These are phyloP conservation scores for Crenichthys baileyi DNA, from an alignment of 2,797 vertebrate species.

Conservation along the genomic window DNA sequence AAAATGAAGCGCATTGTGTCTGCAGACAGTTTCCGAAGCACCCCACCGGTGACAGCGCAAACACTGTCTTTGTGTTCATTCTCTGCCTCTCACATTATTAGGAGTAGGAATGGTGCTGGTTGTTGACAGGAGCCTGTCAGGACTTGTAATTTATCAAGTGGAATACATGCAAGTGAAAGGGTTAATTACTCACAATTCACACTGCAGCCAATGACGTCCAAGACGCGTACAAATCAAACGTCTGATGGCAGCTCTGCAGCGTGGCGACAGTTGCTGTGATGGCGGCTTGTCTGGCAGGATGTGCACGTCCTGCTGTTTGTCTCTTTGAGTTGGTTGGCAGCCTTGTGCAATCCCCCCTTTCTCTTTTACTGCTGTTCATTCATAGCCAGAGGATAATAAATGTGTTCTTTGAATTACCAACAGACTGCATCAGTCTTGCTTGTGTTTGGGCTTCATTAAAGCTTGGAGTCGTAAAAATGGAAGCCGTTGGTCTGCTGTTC, in stretches of 20 bases:
- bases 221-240: conserved; percentile 70
- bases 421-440: conserved; percentile 51
- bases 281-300: conserved; percentile 73
- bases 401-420: conserved; percentile 61
- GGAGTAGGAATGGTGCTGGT: conserved; percentile 65
- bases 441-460: conserved; percentile 49
- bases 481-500: conserved; percentile 26
- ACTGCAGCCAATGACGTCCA: conserved; percentile 56
- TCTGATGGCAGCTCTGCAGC: conserved; percentile 65
- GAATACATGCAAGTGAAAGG: conserved; percentile 69
- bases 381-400: conserved; percentile 68
- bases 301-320: conserved; percentile 77
- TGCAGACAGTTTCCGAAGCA: conserved; percentile 58
- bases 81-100: conserved; percentile 51
- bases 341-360: conserved; percentile 40
- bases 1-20: conserved; percentile 54
- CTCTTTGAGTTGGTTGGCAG: conserved; percentile 77
- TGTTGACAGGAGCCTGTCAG: conserved; percentile 72
- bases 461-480: conserved; percentile 33
- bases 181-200: conserved; percentile 75
- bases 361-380: conserved; percentile 71
- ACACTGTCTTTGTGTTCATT: conserved; percentile 62
- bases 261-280: conserved; percentile 78
- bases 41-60: conserved; percentile 68
- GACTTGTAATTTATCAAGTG: conserved; percentile 61